phyloP scores from a whole-genome alignment of 2,797 vertebrate species.

The Numenius phaeopus region DNA sequence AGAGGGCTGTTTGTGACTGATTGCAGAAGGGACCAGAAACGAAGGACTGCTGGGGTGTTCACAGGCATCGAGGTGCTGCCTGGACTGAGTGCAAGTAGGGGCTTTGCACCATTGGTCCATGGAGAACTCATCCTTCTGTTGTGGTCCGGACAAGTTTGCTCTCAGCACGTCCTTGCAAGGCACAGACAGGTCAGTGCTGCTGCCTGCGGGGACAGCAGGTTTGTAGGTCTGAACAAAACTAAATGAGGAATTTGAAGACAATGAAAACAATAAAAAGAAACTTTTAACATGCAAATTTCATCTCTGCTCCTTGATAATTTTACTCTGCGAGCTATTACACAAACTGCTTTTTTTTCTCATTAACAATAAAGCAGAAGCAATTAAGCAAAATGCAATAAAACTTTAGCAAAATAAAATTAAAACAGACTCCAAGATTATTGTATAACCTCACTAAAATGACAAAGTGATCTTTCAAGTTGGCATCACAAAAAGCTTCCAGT shows the following conservation, averaged over 20 bases:
- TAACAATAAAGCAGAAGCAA: conserved; percentile 57
- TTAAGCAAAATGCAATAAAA: conserved; percentile 57
- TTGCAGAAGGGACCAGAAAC: neutral
- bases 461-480: neutral
- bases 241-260: neutral
- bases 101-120: accelerated
- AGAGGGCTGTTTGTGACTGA: neutral
- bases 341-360: conserved; percentile 39
- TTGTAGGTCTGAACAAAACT: neutral
- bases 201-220: neutral
- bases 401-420: conserved; percentile 29
- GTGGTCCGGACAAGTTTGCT: accelerated
- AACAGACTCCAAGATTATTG: neutral
- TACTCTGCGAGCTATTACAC: neutral
- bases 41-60: accelerated
- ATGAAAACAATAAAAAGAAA: neutral
- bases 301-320: conserved; percentile 8
- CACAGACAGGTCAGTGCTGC: neutral
- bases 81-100: accelerated
- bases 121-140: neutral
- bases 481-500: neutral
- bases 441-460: neutral
- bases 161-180: neutral
- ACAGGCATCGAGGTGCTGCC: neutral
- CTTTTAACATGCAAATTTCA: conserved; percentile 44